A percentile compares a stretch with the other conserved stretches of the same genome.
Evolutionary conservation across 2,888 invertebrate species (phyloP).

Genomic region (Drosophila crucigera): DNA sequence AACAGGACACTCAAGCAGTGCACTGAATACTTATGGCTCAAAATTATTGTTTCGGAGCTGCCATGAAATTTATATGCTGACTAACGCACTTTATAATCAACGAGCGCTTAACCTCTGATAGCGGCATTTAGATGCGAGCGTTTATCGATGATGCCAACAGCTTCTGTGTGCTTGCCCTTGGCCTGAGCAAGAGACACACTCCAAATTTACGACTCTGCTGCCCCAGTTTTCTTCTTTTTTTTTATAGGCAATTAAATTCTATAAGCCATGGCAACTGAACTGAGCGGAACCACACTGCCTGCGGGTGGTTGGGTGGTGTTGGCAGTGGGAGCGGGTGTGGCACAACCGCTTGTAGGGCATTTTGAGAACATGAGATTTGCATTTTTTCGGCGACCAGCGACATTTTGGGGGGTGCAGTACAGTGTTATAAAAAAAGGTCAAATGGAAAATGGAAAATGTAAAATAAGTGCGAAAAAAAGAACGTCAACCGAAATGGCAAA

Average conservation of each 20-base stretch:
- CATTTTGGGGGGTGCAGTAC: constrained; percentile 15
- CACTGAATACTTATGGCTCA: background rate
- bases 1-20: background rate
- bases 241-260: constrained; percentile 84
- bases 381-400: constrained; percentile 36
- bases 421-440: constrained; percentile 40
- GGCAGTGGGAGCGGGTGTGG: background rate
- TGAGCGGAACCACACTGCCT: constrained; percentile 43
- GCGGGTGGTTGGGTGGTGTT: background rate
- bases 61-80: constrained; percentile 66
- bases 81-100: constrained; percentile 75
- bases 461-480: constrained; percentile 18
- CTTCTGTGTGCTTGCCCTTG: constrained; percentile 2
- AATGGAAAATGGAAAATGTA: constrained; percentile 26
- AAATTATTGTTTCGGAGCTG: constrained; percentile 44
- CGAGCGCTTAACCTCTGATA: constrained; percentile 64
- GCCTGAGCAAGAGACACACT: constrained; percentile 26
- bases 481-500: constrained; percentile 13
- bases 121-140: constrained; percentile 62
- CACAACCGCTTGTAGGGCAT: constrained; percentile 39
- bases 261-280: constrained; percentile 73
- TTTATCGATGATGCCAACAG: constrained; percentile 58
- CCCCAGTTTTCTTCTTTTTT: constrained; percentile 53
- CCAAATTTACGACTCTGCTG: constrained; percentile 55
- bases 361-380: constrained; percentile 44